These are phyloP conservation scores for Urosaurus nigricauda DNA, from an alignment of 2,797 vertebrate genomes.

Conservation along the genomic window DNA sequence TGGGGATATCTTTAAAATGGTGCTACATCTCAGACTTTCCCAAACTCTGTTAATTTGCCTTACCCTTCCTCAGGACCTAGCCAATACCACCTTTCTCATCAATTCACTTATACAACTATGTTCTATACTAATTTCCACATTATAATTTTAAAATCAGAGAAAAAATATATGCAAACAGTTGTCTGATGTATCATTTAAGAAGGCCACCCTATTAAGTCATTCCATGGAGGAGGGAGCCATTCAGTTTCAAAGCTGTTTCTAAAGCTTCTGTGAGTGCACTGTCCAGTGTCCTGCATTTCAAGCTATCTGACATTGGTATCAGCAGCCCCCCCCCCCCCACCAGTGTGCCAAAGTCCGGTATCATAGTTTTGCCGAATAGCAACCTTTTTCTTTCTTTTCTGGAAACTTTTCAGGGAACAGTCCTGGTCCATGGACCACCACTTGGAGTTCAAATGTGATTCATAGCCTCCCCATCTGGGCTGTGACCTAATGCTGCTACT, in stretches of 20 bases:
- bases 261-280: neutral
- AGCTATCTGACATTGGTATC: neutral
- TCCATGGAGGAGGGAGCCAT: neutral
- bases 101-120: neutral
- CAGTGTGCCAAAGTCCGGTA: no score
- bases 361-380: no score
- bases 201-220: neutral
- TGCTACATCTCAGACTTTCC: neutral
- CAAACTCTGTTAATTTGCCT: neutral
- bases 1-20: neutral
- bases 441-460: neutral
- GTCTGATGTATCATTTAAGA: no score
- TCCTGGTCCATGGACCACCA: no score
- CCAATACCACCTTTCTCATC: neutral
- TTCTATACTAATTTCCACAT: neutral
- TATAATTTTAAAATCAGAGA: neutral
- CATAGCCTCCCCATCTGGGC: neutral
- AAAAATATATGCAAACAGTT: no score
- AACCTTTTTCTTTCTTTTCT: no score
- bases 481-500: neutral
- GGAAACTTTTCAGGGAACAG: no score
- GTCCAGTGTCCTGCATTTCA: neutral
- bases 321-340: no score
- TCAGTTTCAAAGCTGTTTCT: neutral
- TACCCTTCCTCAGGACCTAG: neutral